Evolutionary conservation across 2,797 vertebrate species (phyloP).

Genomic region (Coccyzus lansbergi): DNA sequence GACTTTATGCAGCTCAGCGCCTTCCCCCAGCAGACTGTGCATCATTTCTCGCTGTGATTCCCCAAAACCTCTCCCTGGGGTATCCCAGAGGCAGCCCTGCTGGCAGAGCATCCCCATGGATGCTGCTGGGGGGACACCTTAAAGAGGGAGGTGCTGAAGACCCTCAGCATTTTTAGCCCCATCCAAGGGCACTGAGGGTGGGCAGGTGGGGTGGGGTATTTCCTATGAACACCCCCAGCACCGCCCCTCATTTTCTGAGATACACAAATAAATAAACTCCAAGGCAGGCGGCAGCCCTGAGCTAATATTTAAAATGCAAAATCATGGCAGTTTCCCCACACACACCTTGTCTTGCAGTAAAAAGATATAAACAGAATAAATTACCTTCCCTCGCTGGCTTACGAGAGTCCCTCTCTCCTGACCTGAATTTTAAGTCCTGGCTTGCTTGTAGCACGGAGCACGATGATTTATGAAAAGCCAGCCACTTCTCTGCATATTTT

Average conservation of each 20-base stretch:
- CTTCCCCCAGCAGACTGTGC: background rate
- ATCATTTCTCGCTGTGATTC: background rate
- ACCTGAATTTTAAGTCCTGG: constrained; percentile 79
- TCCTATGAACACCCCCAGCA: background rate
- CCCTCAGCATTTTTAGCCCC: background rate
- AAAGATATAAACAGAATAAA: constrained; percentile 82
- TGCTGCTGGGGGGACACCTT: too few relatives aligned
- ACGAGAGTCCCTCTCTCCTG: constrained; percentile 74
- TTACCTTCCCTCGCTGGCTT: constrained; percentile 72
- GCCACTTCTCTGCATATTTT: constrained; percentile 74
- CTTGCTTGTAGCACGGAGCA: constrained; percentile 35
- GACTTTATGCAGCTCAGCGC: background rate
- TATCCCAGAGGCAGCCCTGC: background rate
- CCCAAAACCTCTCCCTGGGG: too few relatives aligned
- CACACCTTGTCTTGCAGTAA: constrained; percentile 65
- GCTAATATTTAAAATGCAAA: constrained; percentile 79
- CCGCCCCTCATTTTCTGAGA: background rate
- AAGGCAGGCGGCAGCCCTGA: background rate
- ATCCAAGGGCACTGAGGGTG: rapidly evolving
- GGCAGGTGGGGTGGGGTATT: background rate
- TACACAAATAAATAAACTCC: background rate
- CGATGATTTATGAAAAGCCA: constrained; percentile 75
- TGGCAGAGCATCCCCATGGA: background rate
- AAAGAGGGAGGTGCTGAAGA: rapidly evolving
- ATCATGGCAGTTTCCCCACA: constrained; percentile 34